Base-by-base conservation (phyloP, 2,888 invertebrate genomes). In the Neoascia interrupta region DNA sequence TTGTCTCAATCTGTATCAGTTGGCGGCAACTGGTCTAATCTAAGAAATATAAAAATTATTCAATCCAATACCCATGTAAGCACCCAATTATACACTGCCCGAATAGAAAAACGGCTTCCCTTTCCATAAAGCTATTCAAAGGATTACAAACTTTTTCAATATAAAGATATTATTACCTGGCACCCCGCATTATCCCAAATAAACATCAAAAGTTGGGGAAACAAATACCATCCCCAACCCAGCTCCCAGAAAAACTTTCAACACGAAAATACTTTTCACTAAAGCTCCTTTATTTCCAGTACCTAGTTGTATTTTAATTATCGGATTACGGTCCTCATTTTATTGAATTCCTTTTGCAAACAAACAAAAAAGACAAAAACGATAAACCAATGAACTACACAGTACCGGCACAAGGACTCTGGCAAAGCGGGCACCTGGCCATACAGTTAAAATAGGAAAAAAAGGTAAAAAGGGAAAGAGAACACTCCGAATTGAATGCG, bases 241-340 rank as follows among this genome's bases (percentile, higher is more conserved):
- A 3, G 10, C 10, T 15, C 8, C 4, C 26, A 26, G 8, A 26
- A 43, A 39, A 51, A 51, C 47, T 54, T 47, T 54, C 15, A 58
- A 73, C 66, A 66, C 49, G 43, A 58, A 68, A 68, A 45, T 23
- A 53, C 63, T 39, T 41, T 70, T 51, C 56, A 36, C n/a, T 13
- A 21, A 23, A 47, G 26, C 26, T 49, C 16, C 37, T 41, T 47
- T 39, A 34, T 45, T 56, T 37, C 18, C 39, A 36, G 34, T 34
- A 75, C 51, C 51, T 19, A 26, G 37, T 68, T 64, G 76, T 70
- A 64, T 76, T 76, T 76, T 76, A 76, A 76, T 76, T 72, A 76
- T 72, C 76, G 72, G 76, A 72, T 76, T 76, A 76, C 72, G 47
- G 64, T 72, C 47, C 60, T 53, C 63, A 43, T 51, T 76, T 72